Evolutionary conservation across 2,113 vertebrate species (phyloP).

Genomic region (Charadrius vociferus): DNA sequence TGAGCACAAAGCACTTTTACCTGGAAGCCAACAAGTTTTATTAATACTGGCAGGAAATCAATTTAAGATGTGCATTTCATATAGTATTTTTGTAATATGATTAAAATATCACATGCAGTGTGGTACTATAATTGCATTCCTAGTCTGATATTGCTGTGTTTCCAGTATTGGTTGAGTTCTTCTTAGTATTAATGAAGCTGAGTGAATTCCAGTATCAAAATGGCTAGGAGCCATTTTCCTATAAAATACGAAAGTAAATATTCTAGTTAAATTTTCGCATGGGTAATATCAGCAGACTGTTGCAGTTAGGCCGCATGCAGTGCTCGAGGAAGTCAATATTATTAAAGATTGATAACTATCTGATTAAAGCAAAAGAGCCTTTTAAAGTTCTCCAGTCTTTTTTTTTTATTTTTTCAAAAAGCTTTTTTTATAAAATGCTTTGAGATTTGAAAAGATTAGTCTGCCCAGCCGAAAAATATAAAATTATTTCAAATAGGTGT

Average conservation of each 20-base stretch:
- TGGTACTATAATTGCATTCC: background rate
- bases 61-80: background rate
- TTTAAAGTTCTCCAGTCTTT: background rate
- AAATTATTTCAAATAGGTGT: background rate
- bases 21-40: background rate
- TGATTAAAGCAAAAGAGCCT: background rate
- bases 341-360: background rate
- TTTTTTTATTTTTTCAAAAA: fast-evolving
- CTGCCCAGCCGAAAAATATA: background rate
- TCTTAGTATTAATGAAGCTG: background rate
- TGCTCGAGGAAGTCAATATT: background rate
- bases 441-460: background rate
- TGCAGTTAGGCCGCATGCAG: background rate
- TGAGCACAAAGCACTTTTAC: background rate
- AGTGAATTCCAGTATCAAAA: background rate
- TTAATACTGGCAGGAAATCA: background rate
- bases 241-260: background rate
- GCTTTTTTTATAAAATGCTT: background rate
- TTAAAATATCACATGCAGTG: background rate
- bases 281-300: background rate
- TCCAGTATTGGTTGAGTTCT: background rate
- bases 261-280: background rate
- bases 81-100: background rate
- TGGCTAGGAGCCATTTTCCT: background rate
- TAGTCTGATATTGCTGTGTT: background rate